These are phyloP conservation scores for Chaenogobius annularis DNA, from an alignment of 2,113 vertebrate species.

Conservation along the genomic window DNA sequence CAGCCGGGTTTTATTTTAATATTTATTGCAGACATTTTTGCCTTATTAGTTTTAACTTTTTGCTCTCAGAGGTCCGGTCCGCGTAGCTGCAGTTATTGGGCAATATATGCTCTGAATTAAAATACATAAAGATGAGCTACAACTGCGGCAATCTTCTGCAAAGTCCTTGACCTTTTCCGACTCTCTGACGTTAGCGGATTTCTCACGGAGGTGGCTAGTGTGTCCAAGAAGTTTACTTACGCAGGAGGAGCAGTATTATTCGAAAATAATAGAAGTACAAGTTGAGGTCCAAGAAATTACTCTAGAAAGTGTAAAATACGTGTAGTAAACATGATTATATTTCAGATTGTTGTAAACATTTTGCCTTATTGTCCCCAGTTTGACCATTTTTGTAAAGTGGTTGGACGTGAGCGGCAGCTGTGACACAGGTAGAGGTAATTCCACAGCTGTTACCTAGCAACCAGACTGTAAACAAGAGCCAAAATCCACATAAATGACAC, in stretches of 20 bases:
- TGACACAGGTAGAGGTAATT: too few species aligned
- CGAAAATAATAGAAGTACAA: too few species aligned
- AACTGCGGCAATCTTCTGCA: neutral
- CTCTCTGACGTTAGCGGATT: neutral
- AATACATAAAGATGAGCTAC: conserved; percentile 2
- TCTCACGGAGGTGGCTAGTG: neutral
- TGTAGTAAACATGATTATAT: too few species aligned
- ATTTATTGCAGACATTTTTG: neutral
- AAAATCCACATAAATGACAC: too few species aligned
- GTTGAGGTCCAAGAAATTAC: too few species aligned
- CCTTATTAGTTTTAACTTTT: neutral
- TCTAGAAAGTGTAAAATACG: too few species aligned
- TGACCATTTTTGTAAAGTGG: too few species aligned
- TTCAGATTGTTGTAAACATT: too few species aligned
- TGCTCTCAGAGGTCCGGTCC: neutral
- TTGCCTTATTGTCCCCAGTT: too few species aligned
- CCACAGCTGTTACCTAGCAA: too few species aligned
- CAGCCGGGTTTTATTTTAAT: neutral
- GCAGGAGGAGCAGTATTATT: neutral
- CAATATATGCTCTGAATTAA: neutral
- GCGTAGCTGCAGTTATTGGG: neutral
- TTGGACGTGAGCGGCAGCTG: too few species aligned
- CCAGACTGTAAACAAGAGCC: too few species aligned
- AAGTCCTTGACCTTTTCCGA: conserved; percentile 2
- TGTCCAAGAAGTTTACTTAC: neutral